Percentiles rank a stretch among this genome's conserved stretches.
Conservation (phyloP, 1,140 invertebrate species). For the Oncopeltus fasciatus region DNA sequence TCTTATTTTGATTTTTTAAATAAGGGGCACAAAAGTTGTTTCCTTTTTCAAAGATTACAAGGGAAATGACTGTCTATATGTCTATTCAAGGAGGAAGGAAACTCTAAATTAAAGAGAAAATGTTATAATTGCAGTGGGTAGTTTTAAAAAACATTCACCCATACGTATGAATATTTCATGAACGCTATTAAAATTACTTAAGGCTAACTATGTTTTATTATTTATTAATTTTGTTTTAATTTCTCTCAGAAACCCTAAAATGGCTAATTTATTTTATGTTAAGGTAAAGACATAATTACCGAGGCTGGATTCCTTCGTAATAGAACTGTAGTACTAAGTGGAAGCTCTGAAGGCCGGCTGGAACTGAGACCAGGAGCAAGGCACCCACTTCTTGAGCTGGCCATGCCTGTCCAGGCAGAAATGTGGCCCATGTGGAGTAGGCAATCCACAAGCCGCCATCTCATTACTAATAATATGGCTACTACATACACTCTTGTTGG, state of each 20-base stretch:
- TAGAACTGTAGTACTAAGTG: slow-evolving; percentile 48
- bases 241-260: too few relatives aligned
- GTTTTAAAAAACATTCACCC: too few relatives aligned
- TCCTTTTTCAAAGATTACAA: too few relatives aligned
- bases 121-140: too few relatives aligned
- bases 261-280: too few relatives aligned
- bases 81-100: too few relatives aligned
- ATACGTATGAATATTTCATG: not conserved
- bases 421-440: slow-evolving; percentile 78
- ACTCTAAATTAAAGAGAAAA: too few relatives aligned
- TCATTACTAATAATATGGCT: slow-evolving; percentile 61
- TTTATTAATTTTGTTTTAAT: too few relatives aligned
- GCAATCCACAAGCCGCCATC: slow-evolving; percentile 59
- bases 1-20: too few relatives aligned
- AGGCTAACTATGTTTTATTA: not conserved
- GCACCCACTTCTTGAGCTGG: slow-evolving; percentile 72
- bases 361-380: slow-evolving; percentile 43
- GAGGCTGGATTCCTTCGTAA: slow-evolving; percentile 61
- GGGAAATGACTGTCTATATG: too few relatives aligned
- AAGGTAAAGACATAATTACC: slow-evolving; percentile 26
- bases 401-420: slow-evolving; percentile 78
- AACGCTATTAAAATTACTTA: not conserved
- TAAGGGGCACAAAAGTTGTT: too few relatives aligned
- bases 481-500: slow-evolving; percentile 66
- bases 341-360: slow-evolving; percentile 50